Evolutionary conservation across 2,113 vertebrate species (phyloP).

Genomic region (Semnornis frantzii): DNA sequence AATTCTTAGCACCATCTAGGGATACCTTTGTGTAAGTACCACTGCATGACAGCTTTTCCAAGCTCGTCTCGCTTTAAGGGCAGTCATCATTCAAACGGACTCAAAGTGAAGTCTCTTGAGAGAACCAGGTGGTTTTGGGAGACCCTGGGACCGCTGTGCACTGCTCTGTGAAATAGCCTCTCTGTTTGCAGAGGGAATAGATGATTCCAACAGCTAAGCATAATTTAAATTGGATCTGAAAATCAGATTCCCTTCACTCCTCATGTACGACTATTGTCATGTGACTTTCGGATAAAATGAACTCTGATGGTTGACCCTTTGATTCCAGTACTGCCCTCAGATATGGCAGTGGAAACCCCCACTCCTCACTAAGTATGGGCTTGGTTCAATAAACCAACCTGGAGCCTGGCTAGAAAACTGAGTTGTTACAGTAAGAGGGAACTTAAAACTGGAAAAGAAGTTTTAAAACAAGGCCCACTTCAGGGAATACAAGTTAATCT

Average conservation of each 20-base stretch:
- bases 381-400: neutral
- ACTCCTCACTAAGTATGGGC: neutral
- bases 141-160: neutral
- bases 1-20: constrained; percentile 67
- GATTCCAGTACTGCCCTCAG: neutral
- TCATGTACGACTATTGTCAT: neutral
- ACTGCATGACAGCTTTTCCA: neutral
- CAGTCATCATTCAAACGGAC: neutral
- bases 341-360: neutral
- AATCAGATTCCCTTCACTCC: neutral
- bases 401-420: neutral
- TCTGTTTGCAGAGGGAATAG: neutral
- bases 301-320: neutral
- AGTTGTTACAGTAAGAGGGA: neutral
- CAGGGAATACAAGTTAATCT: neutral
- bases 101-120: neutral
- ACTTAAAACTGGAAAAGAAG: neutral
- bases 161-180: neutral
- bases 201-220: neutral
- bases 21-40: constrained; percentile 41
- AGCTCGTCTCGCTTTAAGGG: neutral
- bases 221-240: neutral
- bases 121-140: neutral
- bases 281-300: neutral
- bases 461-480: neutral